phyloP scores from a whole-genome alignment of 1,140 invertebrate genomes.

The Zaprionus kolodkinae region DNA sequence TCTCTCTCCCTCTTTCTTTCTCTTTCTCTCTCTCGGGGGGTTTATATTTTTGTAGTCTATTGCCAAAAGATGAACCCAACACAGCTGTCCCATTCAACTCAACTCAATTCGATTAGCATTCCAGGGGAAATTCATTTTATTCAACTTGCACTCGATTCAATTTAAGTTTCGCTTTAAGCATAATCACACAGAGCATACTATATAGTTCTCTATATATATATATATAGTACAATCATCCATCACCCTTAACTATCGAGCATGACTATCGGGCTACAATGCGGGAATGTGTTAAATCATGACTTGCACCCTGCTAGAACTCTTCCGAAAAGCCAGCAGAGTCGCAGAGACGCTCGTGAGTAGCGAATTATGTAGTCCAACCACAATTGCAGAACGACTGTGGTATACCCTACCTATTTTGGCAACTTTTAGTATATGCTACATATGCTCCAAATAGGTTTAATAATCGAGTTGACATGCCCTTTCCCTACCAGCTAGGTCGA shows the following conservation, averaged over 20 bases:
- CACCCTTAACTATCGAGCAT: conserved; percentile 23
- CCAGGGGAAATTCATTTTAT: not conserved
- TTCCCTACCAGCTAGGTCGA: conserved; percentile 13
- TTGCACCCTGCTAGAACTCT: not conserved
- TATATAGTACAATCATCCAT: conserved; percentile 15
- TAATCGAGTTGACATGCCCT: not conserved
- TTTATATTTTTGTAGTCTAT: not conserved
- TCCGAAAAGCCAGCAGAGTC: too few species aligned
- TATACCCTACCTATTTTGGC: too few species aligned
- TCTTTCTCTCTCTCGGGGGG: too few species aligned
- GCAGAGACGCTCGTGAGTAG: too few species aligned
- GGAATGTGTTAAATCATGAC: conserved; percentile 31
- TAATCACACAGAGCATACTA: not conserved
- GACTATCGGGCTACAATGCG: conserved; percentile 16
- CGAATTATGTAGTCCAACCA: too few species aligned
- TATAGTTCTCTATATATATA: too few species aligned
- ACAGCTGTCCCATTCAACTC: not conserved
- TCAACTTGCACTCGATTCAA: not conserved
- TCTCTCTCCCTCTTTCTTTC: too few species aligned
- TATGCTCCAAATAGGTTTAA: too few species aligned
- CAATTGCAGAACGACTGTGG: not conserved
- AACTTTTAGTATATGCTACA: too few species aligned
- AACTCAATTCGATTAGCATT: not conserved
- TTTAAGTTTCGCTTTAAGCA: conserved; percentile 8
- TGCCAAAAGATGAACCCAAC: conserved; percentile 2